Evolutionary conservation across 2,113 vertebrate species (phyloP).

Genomic region (Bufo gargarizans): DNA sequence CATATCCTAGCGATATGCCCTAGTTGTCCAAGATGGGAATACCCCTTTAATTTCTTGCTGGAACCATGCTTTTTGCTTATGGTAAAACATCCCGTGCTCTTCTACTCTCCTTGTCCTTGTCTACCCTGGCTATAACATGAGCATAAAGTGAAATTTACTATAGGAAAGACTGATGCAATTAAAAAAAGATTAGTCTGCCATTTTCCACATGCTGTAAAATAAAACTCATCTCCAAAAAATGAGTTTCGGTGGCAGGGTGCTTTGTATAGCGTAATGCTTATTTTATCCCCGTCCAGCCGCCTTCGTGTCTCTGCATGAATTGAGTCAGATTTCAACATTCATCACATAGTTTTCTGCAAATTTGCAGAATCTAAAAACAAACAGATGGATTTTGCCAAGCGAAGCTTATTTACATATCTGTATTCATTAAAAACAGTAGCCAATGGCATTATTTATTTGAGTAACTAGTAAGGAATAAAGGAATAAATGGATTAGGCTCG

Average conservation of each 20-base stretch:
- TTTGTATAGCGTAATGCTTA: slow-evolving; percentile 35
- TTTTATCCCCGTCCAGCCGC: slow-evolving; percentile 4
- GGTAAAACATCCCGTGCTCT: neutral
- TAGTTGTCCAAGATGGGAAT: too few relatives aligned
- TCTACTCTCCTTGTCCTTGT: neutral
- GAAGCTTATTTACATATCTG: slow-evolving; percentile 40
- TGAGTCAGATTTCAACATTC: slow-evolving; percentile 35
- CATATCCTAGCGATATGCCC: too few relatives aligned
- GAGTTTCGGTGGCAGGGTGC: neutral
- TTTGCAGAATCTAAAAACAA: slow-evolving; percentile 41
- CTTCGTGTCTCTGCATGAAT: slow-evolving; percentile 25
- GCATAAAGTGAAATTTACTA: neutral
- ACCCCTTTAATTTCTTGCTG: neutral
- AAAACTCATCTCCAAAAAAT: slow-evolving; percentile 31
- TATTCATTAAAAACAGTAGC: neutral
- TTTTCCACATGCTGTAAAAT: slow-evolving; percentile 21
- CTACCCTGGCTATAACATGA: neutral
- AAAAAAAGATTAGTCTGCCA: slow-evolving; percentile 5
- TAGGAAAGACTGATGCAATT: neutral
- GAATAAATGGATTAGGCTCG: neutral
- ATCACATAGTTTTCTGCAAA: slow-evolving; percentile 37
- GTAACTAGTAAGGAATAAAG: neutral
- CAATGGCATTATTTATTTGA: too few relatives aligned
- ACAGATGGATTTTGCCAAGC: slow-evolving; percentile 26
- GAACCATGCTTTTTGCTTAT: neutral